A percentile compares a stretch with the other conserved stretches of the same genome.
phyloP scores from a whole-genome alignment of 1,140 invertebrate genomes.

The Colletes latitarsis region DNA sequence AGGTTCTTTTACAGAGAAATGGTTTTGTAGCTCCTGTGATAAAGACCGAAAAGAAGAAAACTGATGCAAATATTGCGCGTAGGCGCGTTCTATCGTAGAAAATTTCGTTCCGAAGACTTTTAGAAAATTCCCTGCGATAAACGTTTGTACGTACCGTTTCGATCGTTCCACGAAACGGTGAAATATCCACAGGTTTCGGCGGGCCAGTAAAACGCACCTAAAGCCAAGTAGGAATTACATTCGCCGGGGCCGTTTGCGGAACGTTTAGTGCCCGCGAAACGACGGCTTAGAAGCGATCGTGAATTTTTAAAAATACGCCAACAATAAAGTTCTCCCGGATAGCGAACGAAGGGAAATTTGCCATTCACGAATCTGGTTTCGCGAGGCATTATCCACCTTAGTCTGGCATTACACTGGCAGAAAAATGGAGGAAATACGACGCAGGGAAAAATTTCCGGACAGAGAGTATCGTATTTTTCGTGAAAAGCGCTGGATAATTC shows the following conservation, averaged over 20 bases:
- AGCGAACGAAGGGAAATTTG: conserved; percentile 20
- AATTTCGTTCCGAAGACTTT: too few relatives aligned
- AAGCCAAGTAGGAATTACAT: conserved; percentile 53
- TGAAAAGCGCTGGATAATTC: neutral
- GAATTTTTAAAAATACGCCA: conserved; percentile 65
- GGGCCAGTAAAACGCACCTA: conserved; percentile 26
- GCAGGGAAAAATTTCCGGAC: neutral
- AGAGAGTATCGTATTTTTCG: neutral
- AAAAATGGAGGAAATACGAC: conserved; percentile 4
- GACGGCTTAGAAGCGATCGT: conserved; percentile 53
- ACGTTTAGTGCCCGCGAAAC: conserved; percentile 62
- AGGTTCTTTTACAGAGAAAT: neutral
- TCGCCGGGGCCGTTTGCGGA: conserved; percentile 47
- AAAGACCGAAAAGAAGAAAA: conserved; percentile 10
- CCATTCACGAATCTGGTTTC: conserved; percentile 34
- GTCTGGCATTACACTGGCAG: neutral
- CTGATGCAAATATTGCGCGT: conserved; percentile 34
- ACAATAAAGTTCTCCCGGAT: conserved; percentile 51
- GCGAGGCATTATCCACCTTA: conserved; percentile 36
- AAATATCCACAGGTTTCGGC: conserved; percentile 60
- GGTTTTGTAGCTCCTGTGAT: neutral
- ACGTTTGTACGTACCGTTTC: conserved; percentile 36
- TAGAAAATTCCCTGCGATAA: conserved; percentile 42
- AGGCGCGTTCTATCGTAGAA: conserved; percentile 7
- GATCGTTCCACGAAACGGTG: conserved; percentile 64